phyloP scores from a whole-genome alignment of 2,113 vertebrate species.

The Antidorcas marsupialis region DNA sequence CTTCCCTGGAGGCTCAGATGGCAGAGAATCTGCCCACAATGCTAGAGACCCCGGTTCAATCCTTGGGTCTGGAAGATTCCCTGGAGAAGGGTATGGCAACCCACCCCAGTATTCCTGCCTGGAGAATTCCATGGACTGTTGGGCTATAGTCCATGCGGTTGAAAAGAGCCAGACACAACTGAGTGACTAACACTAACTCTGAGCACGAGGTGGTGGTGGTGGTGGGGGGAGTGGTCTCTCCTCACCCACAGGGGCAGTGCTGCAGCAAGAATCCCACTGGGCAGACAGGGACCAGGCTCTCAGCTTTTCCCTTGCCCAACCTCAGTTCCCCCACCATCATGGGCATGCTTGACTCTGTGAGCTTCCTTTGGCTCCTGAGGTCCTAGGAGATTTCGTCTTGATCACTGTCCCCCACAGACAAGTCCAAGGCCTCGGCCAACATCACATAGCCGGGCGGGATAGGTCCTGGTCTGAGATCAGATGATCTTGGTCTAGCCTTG shows the following conservation, averaged over 20 bases:
- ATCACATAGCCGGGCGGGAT: rapidly evolving
- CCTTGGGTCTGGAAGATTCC: neutral
- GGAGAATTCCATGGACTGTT: neutral
- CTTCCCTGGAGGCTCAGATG: neutral
- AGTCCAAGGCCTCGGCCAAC: neutral
- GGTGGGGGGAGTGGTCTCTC: neutral
- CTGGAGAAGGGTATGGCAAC: neutral
- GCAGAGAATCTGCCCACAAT: neutral
- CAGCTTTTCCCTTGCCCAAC: neutral
- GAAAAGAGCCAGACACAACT: neutral
- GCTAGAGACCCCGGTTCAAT: neutral
- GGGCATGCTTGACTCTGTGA: rapidly evolving
- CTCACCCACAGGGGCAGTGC: neutral
- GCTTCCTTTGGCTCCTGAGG: neutral
- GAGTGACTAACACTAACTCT: neutral
- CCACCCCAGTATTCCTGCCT: neutral
- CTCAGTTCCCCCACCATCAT: neutral
- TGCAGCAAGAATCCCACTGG: rapidly evolving
- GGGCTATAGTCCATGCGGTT: neutral
- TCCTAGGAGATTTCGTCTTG: neutral
- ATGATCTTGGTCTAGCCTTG: neutral
- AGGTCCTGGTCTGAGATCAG: neutral
- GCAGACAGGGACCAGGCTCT: neutral
- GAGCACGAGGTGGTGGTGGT: neutral
- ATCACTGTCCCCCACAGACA: rapidly evolving